Base-by-base conservation (phyloP, 2,888 invertebrate genomes). In the Synergus gifuensis region DNA sequence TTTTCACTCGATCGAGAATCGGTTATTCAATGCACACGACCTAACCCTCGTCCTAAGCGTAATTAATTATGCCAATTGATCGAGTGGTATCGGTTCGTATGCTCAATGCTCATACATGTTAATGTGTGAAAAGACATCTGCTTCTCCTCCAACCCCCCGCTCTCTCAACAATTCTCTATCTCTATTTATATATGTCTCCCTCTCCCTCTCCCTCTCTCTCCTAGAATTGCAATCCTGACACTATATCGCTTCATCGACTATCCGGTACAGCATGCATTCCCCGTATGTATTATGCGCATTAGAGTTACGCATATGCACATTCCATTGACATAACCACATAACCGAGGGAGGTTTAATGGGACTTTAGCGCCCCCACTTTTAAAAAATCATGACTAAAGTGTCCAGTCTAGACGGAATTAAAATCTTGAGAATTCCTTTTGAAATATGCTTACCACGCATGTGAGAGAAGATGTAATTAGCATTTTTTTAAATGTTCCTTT, bases 41-140 rank as follows among this genome's bases (percentile, higher is more conserved):
- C 76, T 66, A 78, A 80, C 80, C 81, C 82, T 79, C 76, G 78
- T 82, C 78, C 82, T 80, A 82, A 81, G 81, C 73, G 84, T 86
- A 86, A 89, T 89, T 89, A 89, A 89, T 89, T 89, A 89, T 89
- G 86, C 87, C 88, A 88, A 89, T 87, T 87, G 88, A 88, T 86
- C 87, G 86, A 88, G 85, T 82, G 83, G 84, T 84, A 87, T 87
- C 85, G 86, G 81, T 76, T 84, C 82, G 84, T 82, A 85, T 82
- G 82, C 82, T 79, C 86, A 84, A 85, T 82, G 82, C 82, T 79
- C 86, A 84, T 86, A 86, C 86, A 88, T 88, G 88, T 85, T 86
- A 87, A 88, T 87, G 88, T 84, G 87, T 83, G 87, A 88, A 86
- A 85, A 84, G 83, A 88, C 87, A 88, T 86, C 86, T 88, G 87